Evolutionary conservation across 2,888 invertebrate genomes (phyloP), one percentile per base, ranked within the genome.

Genomic region (Biston stratarius): DNA sequence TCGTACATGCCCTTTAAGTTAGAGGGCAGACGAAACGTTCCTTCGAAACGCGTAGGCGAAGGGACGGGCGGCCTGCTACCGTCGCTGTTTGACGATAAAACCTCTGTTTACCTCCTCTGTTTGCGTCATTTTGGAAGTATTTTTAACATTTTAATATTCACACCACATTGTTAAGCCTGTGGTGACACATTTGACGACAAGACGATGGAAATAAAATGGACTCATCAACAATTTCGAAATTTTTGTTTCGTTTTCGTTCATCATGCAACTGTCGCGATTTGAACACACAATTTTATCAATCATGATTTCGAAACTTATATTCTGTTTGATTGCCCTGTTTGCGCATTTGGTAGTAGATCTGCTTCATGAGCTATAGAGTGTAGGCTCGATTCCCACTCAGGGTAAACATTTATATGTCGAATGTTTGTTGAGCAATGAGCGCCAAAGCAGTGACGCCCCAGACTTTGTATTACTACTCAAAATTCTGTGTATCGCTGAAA

Each of bases 81-180:
- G 76, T 77, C 75, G 78, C 71, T 67, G 72, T 47, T 72, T 74
- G 8, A 38, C 38, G 79, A 75, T 83, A 82, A 83, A 83, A 79
- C 73, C 72, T 74, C 78, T 80, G 77, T 83, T 84, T 83, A 81
- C 79, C 76, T 78, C 74, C 67, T 67, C 69, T 56, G 72, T 71
- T 74, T 81, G 82, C 78, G 82, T 81, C 81, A 82, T 73, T 66
- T 66, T 64, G 64, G 44, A 52, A 64, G 44, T 57, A 64, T 69
- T 67, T 67, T 65, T 67, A 56, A 44, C 34, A 51, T 52, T 58
- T 71, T 71, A 64, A 59, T 67, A 63, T 66, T 64, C 61, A 48
- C 42, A n/a, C 52, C 45, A 47, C 49, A 52, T 36, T 58, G 42
- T 14, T 57, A 12, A 61, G 58, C 10, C 57, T 53, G 55, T 24